Evolutionary conservation across 2,888 invertebrate species (phyloP), one percentile per base, ranked within the genome.

Genomic region (Margaritifera margaritifera): DNA sequence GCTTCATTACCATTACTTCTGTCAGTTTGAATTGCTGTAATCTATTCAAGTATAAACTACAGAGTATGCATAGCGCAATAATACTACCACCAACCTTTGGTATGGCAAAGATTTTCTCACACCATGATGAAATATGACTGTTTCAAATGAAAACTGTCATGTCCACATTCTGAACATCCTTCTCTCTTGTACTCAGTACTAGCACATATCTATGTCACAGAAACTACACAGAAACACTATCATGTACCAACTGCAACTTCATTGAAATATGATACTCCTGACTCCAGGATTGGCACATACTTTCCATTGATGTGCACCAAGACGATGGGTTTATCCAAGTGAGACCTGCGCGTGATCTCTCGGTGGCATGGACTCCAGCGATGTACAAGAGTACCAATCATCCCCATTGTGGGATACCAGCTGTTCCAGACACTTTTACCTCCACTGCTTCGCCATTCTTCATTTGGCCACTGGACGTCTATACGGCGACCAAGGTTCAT

Each of bases 381-480:
- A 90, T 98, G 98, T 18, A 98, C 96, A 18, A 95, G 94, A 88
- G 80, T 92, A 72, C 98, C 98, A 84, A 96, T 96, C 96, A 97
- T 97, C 18, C 97, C 97, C 20, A 94, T 93, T 78, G 93, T 92
- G 0, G 98, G 97, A 75, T 94, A 92, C 97, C 98, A 98, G 82
- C 94, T 93, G 78, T 94, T 93, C 98, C 98, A 98, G 80, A 93
- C 93, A 61, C 94, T 94, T 76, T 96, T 92, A 0, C 98, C 97
- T 0, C 98, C 98, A 77, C 94, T 92, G 73, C 93, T 93, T 66
- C 96, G 91, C 94, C 96, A 96, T 64, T 93, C 93, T 88, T 97
- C 97, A 80, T 94, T 94, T 0, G 98, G 98, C 98, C 98, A 99
- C 80, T 94, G 93, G n/a, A 98, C 97, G 85, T 97, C 97, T 71